phyloP scores from a whole-genome alignment of 2,113 vertebrate genomes.

The Cyanocitta stelleri region DNA sequence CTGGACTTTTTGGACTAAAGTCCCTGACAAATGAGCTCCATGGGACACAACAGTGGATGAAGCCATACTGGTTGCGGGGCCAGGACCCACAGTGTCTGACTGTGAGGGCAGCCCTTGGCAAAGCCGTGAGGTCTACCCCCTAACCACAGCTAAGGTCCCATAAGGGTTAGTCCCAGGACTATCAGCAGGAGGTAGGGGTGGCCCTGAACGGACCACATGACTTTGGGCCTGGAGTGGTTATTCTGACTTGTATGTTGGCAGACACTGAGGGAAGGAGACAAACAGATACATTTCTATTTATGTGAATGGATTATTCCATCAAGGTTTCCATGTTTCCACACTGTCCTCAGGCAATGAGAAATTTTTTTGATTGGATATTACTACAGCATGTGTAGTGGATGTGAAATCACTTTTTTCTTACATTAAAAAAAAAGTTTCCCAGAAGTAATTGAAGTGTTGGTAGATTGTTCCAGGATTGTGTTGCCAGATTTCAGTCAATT shows the following conservation, averaged over 20 bases:
- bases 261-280: neutral
- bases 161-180: neutral
- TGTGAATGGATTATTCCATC: neutral
- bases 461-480: neutral
- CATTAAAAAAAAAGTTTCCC: neutral
- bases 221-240: fast-evolving
- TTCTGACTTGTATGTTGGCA: neutral
- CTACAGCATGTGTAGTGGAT: neutral
- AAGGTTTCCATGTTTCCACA: neutral
- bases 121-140: fast-evolving
- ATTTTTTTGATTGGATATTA: neutral
- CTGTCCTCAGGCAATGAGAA: neutral
- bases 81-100: neutral
- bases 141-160: fast-evolving
- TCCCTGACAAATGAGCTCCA: neutral
- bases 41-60: too few relatives aligned
- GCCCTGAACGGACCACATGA: fast-evolving
- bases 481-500: neutral
- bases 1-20: neutral
- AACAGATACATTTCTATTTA: neutral
- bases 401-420: neutral
- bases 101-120: neutral
- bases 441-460: neutral
- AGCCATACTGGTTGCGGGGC: fast-evolving
- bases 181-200: neutral